Base-by-base conservation (phyloP, 23 tunicate genomes). In the Ciona savignyi region DNA sequence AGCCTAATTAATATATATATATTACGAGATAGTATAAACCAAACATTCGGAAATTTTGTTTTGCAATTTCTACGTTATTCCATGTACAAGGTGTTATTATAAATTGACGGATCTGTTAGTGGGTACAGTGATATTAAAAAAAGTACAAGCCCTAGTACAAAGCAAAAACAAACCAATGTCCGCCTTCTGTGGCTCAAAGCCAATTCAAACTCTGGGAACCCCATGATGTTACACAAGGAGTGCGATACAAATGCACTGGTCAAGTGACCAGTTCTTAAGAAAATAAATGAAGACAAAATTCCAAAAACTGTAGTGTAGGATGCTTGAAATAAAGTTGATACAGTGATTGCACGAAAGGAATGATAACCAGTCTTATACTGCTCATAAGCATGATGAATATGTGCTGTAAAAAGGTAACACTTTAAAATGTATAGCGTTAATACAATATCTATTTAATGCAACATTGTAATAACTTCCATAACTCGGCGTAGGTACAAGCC, bases 171-270 rank as follows among this genome's bases (percentile, higher is more conserved):
- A 15, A 88, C 77, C 20, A 75, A 28, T 20, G 0, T 56, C 32
- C 66, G 77, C 0, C 65, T 29, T 20, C 23, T 73, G 66, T 88
- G 96, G 1, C 27, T 32, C 2, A 88, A 65, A 4, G 87, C 96
- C 27, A 27, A 31, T 33, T 82, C 87, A 82, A 88, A 88, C 1
- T 88, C 96, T 33, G 96, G 96, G 63, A 88, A 88, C 2, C 96
- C 96, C 96, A 88, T 88, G 71, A 88, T 82, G 42, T 88, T 88
- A 78, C 96, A 88, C 34, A 88, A 73, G 30, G 96, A 25, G 60
- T 88, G 96, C 20, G 88, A 81, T 9, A 88, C 32, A 56, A 88
- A 80, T 19, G 86, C 88, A 72, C 96, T 82, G 48, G 74, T 68
- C 22, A 88, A 70, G 31, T 88, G 96, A 4, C 96, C 96, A 61